phyloP scores from a whole-genome alignment of 2,113 vertebrate genomes.

The Channa argus region DNA sequence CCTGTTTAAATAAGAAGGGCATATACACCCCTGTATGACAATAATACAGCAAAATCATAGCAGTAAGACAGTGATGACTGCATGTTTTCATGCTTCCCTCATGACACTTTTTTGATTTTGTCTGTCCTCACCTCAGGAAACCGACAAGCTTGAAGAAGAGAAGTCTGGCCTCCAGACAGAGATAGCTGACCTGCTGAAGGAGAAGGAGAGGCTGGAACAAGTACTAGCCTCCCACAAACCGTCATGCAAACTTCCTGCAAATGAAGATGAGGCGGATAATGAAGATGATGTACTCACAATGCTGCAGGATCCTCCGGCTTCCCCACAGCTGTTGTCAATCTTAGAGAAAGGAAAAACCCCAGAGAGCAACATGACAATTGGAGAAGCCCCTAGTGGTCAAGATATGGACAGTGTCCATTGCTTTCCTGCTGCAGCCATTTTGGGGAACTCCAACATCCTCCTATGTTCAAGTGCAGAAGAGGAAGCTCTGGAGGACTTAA shows the following conservation, averaged over 20 bases:
- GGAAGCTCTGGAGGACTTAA: slow-evolving; percentile 85
- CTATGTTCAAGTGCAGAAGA: slow-evolving; percentile 82
- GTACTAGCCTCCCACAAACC: slow-evolving; percentile 90
- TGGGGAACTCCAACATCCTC: slow-evolving; percentile 83
- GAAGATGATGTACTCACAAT: slow-evolving; percentile 73
- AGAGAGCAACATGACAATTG: slow-evolving; percentile 32
- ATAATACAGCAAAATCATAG: neutral
- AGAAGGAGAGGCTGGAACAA: slow-evolving; percentile 94
- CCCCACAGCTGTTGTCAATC: slow-evolving; percentile 82
- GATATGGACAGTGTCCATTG: slow-evolving; percentile 63
- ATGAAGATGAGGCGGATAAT: slow-evolving; percentile 23
- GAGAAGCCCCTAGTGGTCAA: slow-evolving; percentile 54
- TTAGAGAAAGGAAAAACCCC: slow-evolving; percentile 68
- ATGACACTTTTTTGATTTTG: neutral
- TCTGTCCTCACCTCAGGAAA: slow-evolving; percentile 85
- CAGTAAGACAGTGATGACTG: slow-evolving; percentile 7
- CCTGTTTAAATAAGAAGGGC: neutral
- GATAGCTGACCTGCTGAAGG: slow-evolving; percentile 91
- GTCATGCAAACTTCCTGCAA: slow-evolving; percentile 87
- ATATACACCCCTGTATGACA: neutral
- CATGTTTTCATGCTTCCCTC: slow-evolving; percentile 4
- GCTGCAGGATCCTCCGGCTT: slow-evolving; percentile 85
- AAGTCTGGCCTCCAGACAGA: slow-evolving; percentile 90
- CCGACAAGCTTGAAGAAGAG: slow-evolving; percentile 92
- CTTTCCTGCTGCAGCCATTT: slow-evolving; percentile 78